These are phyloP conservation scores for Macaria notata DNA, from an alignment of 2,888 invertebrate genomes.

Conservation along the genomic window DNA sequence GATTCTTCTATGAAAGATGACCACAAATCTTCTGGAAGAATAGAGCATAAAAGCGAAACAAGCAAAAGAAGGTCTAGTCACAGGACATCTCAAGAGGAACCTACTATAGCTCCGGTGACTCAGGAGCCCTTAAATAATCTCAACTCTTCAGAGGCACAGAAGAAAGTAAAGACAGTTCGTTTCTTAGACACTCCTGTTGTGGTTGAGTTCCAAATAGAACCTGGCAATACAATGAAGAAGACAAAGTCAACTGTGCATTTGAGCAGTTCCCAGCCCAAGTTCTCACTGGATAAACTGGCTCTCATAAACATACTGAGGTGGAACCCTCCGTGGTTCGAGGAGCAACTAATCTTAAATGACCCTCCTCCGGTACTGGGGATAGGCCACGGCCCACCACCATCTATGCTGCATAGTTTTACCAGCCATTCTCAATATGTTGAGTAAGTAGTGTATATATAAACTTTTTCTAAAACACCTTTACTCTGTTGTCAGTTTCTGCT, in stretches of 20 bases:
- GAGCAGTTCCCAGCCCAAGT: constrained; percentile 39
- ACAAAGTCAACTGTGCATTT: constrained; percentile 28
- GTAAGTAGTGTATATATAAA: constrained; percentile 53
- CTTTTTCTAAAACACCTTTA: no score
- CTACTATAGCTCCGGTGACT: constrained; percentile 50
- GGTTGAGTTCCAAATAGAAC: constrained; percentile 61
- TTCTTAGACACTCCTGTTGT: constrained; percentile 59
- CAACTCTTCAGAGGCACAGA: no score
- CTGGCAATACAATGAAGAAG: constrained; percentile 66
- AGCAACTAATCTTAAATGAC: constrained; percentile 70
- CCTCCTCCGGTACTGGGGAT: constrained; percentile 77
- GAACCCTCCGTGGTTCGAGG: constrained; percentile 86
- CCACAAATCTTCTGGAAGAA: constrained; percentile 14
- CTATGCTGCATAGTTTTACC: constrained; percentile 79
- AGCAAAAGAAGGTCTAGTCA: constrained; percentile 26
- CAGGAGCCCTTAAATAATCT: constrained; percentile 47
- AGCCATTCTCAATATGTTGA: constrained; percentile 83
- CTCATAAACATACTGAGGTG: constrained; percentile 83
- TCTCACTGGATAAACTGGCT: constrained; percentile 71
- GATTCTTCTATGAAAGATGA: constrained; percentile 13
- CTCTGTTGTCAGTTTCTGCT: no score
- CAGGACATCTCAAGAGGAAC: constrained; percentile 25
- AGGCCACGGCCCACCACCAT: constrained; percentile 69
- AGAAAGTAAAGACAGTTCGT: constrained; percentile 46
- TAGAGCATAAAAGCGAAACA: constrained; percentile 12